Percentiles rank a stretch among this genome's conserved stretches.
phyloP scores from a whole-genome alignment of 2,797 vertebrate species.

The Lophius americanus region DNA sequence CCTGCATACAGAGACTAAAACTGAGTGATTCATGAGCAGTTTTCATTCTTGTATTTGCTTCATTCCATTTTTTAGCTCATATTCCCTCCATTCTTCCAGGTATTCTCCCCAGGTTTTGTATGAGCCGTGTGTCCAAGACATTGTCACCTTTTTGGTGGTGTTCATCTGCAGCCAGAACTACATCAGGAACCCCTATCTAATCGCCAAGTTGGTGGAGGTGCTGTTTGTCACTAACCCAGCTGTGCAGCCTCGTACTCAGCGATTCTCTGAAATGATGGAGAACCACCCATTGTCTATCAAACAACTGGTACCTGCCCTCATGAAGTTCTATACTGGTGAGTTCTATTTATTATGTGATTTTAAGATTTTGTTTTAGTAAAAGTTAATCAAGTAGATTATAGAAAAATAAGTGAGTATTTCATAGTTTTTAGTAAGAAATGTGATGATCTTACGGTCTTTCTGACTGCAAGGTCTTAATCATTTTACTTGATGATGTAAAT shows the following conservation, averaged over 20 bases:
- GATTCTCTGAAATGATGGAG: constrained; percentile 99
- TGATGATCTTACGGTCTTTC: neutral
- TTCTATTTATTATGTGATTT: neutral
- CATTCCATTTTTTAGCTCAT: neutral
- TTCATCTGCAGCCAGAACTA: constrained; percentile 99
- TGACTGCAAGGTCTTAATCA: neutral
- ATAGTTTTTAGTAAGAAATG: too few species aligned
- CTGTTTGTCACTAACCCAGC: constrained; percentile 98
- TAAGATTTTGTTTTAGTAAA: neutral
- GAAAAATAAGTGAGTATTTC: neutral
- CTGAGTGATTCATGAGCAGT: neutral
- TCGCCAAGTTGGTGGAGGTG: constrained; percentile 98
- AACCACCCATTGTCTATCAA: constrained; percentile 95
- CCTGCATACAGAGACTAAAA: neutral
- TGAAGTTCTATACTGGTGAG: constrained; percentile 99
- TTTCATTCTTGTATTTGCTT: constrained; percentile 6
- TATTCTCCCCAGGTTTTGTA: constrained; percentile 99
- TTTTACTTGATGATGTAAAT: neutral
- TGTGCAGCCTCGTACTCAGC: constrained; percentile 95
- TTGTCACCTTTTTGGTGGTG: constrained; percentile 96
- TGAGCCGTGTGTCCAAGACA: constrained; percentile 97
- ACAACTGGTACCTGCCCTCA: constrained; percentile 94
- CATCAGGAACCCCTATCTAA: constrained; percentile 97
- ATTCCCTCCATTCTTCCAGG: constrained; percentile 70
- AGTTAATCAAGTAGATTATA: neutral